These are phyloP conservation scores for Hormaphis cornu DNA, from an alignment of 1,140 invertebrate species.

Conservation along the genomic window DNA sequence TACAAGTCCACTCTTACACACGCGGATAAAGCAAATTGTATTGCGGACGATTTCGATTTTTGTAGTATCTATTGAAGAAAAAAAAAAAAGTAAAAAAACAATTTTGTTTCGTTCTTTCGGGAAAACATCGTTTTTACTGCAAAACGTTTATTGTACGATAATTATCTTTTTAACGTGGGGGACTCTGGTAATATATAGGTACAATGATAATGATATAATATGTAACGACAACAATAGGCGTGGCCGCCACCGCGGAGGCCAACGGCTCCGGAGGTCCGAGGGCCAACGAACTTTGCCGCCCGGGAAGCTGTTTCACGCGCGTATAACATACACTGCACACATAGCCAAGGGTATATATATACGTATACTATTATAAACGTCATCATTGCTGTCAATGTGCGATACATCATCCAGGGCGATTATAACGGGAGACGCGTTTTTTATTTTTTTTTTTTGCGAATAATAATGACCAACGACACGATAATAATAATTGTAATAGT, in stretches of 20 bases:
- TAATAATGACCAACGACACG: background rate
- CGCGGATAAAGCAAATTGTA: background rate
- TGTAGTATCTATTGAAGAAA: too few relatives aligned
- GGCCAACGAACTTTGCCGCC: conserved; percentile 27
- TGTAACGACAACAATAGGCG: conserved; percentile 1
- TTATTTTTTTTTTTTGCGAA: too few relatives aligned
- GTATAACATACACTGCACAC: background rate
- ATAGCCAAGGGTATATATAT: too few relatives aligned
- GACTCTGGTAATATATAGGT: background rate
- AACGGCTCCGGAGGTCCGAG: conserved; percentile 23
- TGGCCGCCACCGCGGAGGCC: conserved; percentile 1
- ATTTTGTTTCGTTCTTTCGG: background rate
- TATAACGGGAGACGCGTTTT: conserved; percentile 27
- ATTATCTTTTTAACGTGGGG: too few relatives aligned
- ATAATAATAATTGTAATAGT: background rate
- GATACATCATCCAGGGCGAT: background rate
- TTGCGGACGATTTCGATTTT: too few relatives aligned
- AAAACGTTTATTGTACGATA: conserved; percentile 9
- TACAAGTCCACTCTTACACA: background rate
- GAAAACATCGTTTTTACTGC: background rate
- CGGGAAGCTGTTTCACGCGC: conserved; percentile 6
- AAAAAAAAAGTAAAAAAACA: background rate
- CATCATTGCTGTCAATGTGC: background rate
- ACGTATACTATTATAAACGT: too few relatives aligned
- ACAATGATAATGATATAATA: background rate